These are phyloP conservation scores for Drosophila kuntzei DNA, from an alignment of 2,888 invertebrate genomes.

Conservation along the genomic window DNA sequence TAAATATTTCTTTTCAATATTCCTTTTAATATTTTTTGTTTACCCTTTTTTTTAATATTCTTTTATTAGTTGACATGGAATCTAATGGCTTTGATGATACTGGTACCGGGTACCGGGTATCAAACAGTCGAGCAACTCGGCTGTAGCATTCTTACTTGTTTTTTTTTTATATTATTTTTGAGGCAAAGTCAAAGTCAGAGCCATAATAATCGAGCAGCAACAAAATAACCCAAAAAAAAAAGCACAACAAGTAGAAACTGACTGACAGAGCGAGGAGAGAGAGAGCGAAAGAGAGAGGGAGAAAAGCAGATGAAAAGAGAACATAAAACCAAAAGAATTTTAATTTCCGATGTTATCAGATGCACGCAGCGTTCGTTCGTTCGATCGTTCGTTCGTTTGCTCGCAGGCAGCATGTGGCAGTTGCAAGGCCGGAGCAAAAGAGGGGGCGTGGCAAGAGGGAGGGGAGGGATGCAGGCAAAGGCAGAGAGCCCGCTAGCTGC, in stretches of 20 bases:
- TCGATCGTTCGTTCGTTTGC: constrained; percentile 20
- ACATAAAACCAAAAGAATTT: constrained; percentile 83
- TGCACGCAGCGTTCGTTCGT: constrained; percentile 70
- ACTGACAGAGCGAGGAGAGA: constrained; percentile 26
- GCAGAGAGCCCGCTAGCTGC: not conserved
- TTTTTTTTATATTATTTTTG: not conserved
- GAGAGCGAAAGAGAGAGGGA: constrained; percentile 32
- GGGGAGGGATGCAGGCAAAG: constrained; percentile 9
- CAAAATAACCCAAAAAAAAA: constrained; percentile 62
- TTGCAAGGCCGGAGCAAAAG: constrained; percentile 68
- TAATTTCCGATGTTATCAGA: constrained; percentile 84
- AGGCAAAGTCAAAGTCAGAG: constrained; percentile 39
- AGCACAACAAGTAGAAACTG: constrained; percentile 56
- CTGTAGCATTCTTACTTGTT: not conserved
- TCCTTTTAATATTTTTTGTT: no score
- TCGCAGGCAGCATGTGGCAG: constrained; percentile 46
- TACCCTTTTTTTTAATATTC: no score
- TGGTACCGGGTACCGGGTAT: not conserved
- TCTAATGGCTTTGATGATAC: no score
- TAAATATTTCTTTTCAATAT: no score
- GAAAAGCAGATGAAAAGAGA: constrained; percentile 56
- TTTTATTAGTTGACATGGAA: no score
- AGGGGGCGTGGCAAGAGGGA: constrained; percentile 37
- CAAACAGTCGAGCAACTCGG: not conserved
- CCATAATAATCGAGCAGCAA: constrained; percentile 60